Evolutionary conservation across 2,888 invertebrate species (phyloP).

Genomic region (Eueremaeus valkanovi): DNA sequence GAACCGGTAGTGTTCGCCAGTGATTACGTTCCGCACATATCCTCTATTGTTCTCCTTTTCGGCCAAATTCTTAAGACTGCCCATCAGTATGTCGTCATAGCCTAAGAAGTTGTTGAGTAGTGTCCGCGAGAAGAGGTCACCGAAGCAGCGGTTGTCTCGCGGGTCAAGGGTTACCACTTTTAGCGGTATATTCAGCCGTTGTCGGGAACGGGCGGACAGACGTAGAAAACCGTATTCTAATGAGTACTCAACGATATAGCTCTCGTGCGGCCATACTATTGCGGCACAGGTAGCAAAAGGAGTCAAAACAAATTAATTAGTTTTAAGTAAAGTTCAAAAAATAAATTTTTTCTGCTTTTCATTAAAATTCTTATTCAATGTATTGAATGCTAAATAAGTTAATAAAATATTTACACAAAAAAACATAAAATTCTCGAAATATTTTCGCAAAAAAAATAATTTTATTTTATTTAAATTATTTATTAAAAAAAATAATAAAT

Average conservation of each 20-base stretch:
- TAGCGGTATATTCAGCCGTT: constrained; percentile 84
- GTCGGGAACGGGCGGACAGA: constrained; percentile 77
- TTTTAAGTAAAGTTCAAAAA: constrained; percentile 16
- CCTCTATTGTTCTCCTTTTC: constrained; percentile 91
- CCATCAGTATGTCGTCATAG: constrained; percentile 95
- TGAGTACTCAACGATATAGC: constrained; percentile 96
- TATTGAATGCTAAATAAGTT: too few relatives aligned
- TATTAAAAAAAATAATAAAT: too few relatives aligned
- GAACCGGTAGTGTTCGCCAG: constrained; percentile 96
- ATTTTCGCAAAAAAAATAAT: too few relatives aligned
- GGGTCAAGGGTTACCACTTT: constrained; percentile 66
- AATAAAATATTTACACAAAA: too few relatives aligned
- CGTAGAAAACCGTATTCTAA: constrained; percentile 94
- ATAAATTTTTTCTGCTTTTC: too few relatives aligned
- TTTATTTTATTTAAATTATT: too few relatives aligned
- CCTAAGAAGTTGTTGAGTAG: constrained; percentile 89
- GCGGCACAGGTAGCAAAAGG: too few relatives aligned
- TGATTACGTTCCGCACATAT: constrained; percentile 80
- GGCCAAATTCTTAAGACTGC: constrained; percentile 88
- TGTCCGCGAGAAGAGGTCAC: constrained; percentile 82
- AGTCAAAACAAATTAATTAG: too few relatives aligned
- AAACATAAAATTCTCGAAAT: too few relatives aligned
- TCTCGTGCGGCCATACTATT: constrained; percentile 69
- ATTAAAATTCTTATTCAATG: too few relatives aligned
- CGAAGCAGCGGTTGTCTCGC: constrained; percentile 81